Base-by-base conservation (phyloP, 2,888 invertebrate species). In the Argyresthia albistria region DNA sequence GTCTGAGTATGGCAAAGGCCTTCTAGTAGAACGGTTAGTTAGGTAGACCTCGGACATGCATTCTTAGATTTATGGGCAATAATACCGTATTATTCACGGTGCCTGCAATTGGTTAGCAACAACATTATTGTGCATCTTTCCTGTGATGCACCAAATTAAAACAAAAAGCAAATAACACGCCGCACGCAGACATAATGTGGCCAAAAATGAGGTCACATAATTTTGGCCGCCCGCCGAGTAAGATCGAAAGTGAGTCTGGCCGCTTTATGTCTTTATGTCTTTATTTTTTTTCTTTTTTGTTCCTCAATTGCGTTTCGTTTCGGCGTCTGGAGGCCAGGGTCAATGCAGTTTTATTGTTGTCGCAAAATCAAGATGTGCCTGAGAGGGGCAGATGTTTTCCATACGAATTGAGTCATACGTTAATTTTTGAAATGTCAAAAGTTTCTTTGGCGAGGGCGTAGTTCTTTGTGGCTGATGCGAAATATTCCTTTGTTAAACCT, bases 151-250 rank as follows among this genome's bases (percentile, higher is more conserved):
- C 25, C 2, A 25, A n/a, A n/a, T n/a, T n/a, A n/a, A n/a, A n/a
- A n/a, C n/a, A n/a, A 25, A 25, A 25, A 25, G 25, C 55, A 56
- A 60, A 56, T 56, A 60, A 58, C 16, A 45, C 14, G 14, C 25
- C 25, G 16, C 46, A 35, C 46, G 9, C 46, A 46, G 46, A 16
- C 46, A 14, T n/a, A 25, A 46, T n/a, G 35, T 46, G 25, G n/a
- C 39, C n/a, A 10, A 61, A 73, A 77, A 74, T 73, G 73, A 69
- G 80, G 79, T 76, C 78, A 75, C 64, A 65, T 73, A 71, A 73
- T 73, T 76, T 73, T 59, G 70, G 69, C 60, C 56, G 64, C 53
- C 58, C 25, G 25, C 25, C 25, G 62, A 58, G 61, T 58, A 60
- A 59, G 63, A 53, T 50, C 49, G 56, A 53, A 48, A 51, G 51